A percentile compares a stretch with the other conserved stretches of the same genome.
Conservation (phyloP, 2,888 invertebrate genomes). For the Litoditis marina region DNA sequence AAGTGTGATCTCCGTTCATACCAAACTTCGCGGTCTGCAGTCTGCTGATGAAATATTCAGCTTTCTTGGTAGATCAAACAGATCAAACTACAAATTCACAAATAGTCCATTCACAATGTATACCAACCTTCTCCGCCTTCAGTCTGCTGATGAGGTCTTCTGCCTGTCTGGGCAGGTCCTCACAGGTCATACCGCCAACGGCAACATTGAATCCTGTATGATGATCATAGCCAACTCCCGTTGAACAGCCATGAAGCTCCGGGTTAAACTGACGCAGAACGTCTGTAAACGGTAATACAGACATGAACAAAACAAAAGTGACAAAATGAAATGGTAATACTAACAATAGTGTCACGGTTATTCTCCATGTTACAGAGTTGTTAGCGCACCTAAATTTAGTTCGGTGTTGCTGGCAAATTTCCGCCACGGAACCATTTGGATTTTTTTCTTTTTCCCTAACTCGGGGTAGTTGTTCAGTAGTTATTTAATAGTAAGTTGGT, state of each 20-base stretch:
- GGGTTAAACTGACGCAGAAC: conserved; percentile 75
- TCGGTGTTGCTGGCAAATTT: no score
- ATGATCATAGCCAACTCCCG: conserved; percentile 68
- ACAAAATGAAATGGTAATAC: neutral
- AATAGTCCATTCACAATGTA: no score
- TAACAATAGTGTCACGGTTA: neutral
- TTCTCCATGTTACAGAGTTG: conserved; percentile 6
- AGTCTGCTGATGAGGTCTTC: conserved; percentile 24
- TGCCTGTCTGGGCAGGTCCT: conserved; percentile 44
- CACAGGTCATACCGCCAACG: conserved; percentile 35
- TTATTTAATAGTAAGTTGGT: no score
- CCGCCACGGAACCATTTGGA: no score
- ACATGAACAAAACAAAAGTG: neutral
- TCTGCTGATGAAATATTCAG: no score
- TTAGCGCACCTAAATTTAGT: neutral
- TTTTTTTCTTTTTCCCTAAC: no score
- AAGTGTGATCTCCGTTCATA: no score
- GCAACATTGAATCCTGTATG: conserved; percentile 35
- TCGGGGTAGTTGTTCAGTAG: no score
- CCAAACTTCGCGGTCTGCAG: no score
- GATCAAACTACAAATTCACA: no score
- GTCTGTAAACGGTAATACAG: conserved; percentile 60
- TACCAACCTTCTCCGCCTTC: neutral
- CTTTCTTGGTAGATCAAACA: no score
- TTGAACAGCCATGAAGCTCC: conserved; percentile 72